Evolutionary conservation across 2,888 invertebrate species (phyloP), one percentile per base, ranked within the genome.

Genomic region (Clivina fossor): DNA sequence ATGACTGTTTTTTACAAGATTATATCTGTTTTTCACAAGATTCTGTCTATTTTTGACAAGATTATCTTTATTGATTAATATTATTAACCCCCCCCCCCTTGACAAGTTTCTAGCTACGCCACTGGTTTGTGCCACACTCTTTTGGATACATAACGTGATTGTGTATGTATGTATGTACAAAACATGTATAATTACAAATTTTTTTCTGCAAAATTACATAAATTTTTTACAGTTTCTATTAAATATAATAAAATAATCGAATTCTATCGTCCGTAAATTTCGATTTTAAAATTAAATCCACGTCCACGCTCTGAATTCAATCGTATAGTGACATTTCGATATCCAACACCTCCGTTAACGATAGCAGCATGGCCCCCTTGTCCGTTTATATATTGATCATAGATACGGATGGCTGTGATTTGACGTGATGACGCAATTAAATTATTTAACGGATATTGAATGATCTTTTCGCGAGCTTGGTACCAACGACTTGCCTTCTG

Each of bases 211-310:
- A n/a, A n/a, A n/a, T n/a, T n/a, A n/a, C n/a, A n/a, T n/a, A n/a
- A n/a, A n/a, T n/a, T n/a, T n/a, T n/a, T n/a, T n/a, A n/a, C n/a
- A n/a, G n/a, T n/a, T n/a, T n/a, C n/a, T n/a, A n/a, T n/a, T n/a
- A n/a, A n/a, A n/a, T 7, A 19, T 20, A 18, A 20, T 13, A 13
- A 18, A 41, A 19, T 20, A 16, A 20, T 9, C 19, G 19, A 9
- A 5, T 19, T 38, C 43, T 51, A 51, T 43, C 30, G 19, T 13
- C 71, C 71, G 57, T 67, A 69, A 30, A 71, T 68, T 55, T 68
- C 64, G 11, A 69, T 51, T 11, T 68, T 69, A 54, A 66, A 71
- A 61, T 69, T 69, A 41, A 64, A 69, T 3, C 69, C 69, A n/a
- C 62, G 44, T 62, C 68, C 69, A 7, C 68, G 35, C 1, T 64